Conservation (phyloP, 2,888 invertebrate species). For the Himalopsyche anomala region DNA sequence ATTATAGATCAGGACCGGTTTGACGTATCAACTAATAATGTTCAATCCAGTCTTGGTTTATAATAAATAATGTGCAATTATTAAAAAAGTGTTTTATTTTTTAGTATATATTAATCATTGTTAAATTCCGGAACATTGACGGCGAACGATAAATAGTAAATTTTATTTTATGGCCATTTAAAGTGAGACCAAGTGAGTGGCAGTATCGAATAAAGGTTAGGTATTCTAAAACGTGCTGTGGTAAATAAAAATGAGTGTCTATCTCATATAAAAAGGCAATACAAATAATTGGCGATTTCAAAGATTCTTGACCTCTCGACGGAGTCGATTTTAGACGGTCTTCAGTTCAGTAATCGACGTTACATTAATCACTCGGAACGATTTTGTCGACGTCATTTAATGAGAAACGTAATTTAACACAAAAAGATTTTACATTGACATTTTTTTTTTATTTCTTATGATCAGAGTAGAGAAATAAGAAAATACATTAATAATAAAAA, state of each 20-base stretch:
- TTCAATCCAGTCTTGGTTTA: no score
- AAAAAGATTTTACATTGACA: no score
- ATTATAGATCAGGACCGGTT: no score
- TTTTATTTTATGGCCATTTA: not conserved
- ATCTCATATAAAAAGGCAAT: not conserved
- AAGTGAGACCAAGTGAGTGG: slow-evolving; percentile 6
- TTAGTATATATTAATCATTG: not conserved
- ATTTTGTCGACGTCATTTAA: not conserved
- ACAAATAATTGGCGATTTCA: slow-evolving; percentile 22
- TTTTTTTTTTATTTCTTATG: not conserved
- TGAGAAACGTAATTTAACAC: not conserved
- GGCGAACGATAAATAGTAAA: not conserved
- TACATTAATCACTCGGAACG: not conserved
- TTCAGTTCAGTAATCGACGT: not conserved
- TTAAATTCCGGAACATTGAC: no score
- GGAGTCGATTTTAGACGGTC: not conserved
- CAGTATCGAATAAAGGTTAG: not conserved
- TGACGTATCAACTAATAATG: no score
- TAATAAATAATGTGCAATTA: no score
- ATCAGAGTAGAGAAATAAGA: no score
- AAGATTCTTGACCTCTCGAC: slow-evolving; percentile 24
- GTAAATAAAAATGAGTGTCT: not conserved
- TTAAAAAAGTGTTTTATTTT: not conserved
- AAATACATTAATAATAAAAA: not conserved
- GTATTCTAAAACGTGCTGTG: not conserved